Evolutionary conservation across 2,888 invertebrate species (phyloP).

Genomic region (Diaphora mendica): DNA sequence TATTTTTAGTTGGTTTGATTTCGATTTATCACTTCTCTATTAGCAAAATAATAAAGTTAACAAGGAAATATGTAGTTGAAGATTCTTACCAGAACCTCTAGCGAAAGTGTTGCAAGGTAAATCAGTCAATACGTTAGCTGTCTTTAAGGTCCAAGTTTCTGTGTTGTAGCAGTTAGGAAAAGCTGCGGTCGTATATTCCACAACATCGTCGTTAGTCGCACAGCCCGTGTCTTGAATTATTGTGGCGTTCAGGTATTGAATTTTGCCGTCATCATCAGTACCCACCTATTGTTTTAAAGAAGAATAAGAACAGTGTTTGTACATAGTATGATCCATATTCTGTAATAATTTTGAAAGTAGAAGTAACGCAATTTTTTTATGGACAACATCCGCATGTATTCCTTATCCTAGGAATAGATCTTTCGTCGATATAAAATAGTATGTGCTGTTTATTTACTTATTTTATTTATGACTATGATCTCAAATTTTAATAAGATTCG

Average conservation of each 20-base stretch:
- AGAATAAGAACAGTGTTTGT: background rate
- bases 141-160: conserved; percentile 81
- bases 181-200: conserved; percentile 63
- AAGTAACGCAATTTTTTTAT: no score
- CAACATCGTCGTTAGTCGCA: conserved; percentile 80
- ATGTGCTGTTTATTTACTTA: no score
- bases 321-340: no score
- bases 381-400: no score
- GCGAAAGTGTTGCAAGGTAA: conserved; percentile 89
- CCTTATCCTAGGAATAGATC: no score
- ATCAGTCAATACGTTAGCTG: conserved; percentile 86
- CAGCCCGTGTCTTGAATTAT: conserved; percentile 83
- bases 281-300: conserved; percentile 76
- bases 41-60: background rate
- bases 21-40: background rate
- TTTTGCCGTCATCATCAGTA: conserved; percentile 88
- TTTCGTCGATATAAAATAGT: no score
- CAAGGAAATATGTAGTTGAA: background rate
- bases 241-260: conserved; percentile 87
- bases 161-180: conserved; percentile 86
- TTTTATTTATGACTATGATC: no score
- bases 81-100: conserved; percentile 87
- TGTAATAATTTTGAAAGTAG: background rate
- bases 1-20: no score
- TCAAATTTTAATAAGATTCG: no score